Evolutionary conservation across 2,113 vertebrate species (phyloP), one percentile per base, ranked within the genome.

Genomic region (Strix aluco): DNA sequence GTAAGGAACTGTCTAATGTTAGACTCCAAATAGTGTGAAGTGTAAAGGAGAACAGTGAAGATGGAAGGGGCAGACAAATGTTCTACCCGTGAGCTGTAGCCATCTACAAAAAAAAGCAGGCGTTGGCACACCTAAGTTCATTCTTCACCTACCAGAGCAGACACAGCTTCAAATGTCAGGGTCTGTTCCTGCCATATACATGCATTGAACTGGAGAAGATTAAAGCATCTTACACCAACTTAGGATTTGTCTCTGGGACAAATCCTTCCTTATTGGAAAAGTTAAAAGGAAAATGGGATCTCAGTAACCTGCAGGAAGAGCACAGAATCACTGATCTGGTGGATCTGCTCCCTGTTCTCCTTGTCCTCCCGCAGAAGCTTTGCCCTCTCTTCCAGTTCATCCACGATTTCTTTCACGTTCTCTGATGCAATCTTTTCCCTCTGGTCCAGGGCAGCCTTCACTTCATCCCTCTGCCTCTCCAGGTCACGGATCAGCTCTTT

Each of bases 391-490:
- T 98, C 98, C 81, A 98, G 96, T 67, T 98, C 98, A 23, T 98
- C 97, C 88, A 98, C 96, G 0, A 98, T 98, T 91, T 98, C 98
- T 11, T 98, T 98, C 84, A 98, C 97, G 1, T 98, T 98, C 90
- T 98, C 98, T 8, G 98, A 97, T 2, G 98, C 98, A 3, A 97
- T 97, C 84, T 98, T 97, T 44, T 98, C 98, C 40, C 98, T 96
- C 92, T 98, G 98, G 38, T 98, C 98, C 96, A 98, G 88, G 0
- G 98, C 97, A 67, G 97, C 97, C 81, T 98, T 98, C 81, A 98
- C 97, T 79, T 98, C 98, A 17, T 98, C 98, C 72, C 98, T 98
- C 59, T 98, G 98, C 88, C 98, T 98, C 94, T 98, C 98, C 83
- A 98, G 95, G 88, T 98, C 98, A 30, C 97, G 95, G 71, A 98